Base-by-base conservation (phyloP, 2,797 vertebrate genomes). In the Takifugu rubripes region DNA sequence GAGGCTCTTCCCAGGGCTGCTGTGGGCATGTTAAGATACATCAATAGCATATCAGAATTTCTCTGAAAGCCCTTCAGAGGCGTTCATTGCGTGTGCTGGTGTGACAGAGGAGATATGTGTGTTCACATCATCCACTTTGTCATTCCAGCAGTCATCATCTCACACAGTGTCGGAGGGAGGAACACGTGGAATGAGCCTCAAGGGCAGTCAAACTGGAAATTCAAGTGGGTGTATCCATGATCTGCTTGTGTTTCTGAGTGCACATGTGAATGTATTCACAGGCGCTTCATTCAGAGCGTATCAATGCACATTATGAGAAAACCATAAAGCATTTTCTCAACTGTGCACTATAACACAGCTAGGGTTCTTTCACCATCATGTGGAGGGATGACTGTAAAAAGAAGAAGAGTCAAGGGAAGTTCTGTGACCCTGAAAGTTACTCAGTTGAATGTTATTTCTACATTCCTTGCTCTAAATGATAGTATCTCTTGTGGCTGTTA, bases 121-220 rank as follows among this genome's bases (percentile, higher is more conserved):
- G 6, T 36, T 14, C 4, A 46, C 31, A 58, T 56, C 33, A 33
- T 59, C 14, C 27, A 11, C 27, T 66, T 68, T 10, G 57, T 69
- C 54, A 54, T 61, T 72, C 49, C 12, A 56, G 46, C 52, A 64
- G 40, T 67, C 49, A 54, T 70, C 57, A 53, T 74, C 69, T 60
- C 55, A 72, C 47, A 21, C 10, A 52, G 21, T 9, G 21, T 16
- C 36, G 40, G 42, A 66, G 61, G 52, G 58, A 72, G 77, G 59
- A 74, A 83, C 79, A 60, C 49, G 52, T 75, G 68, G 78, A 84
- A 76, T 74, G 70, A 84, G 70, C 73, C 64, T 42, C 17, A 64
- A 73, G 75, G 52, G 56, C 31, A 78, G 85, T 79, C 79, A 77
- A 74, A 89, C 87, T 77, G 81, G 88, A 88, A 87, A 85, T 79